phyloP scores from a whole-genome alignment of 2,888 invertebrate genomes.

The Cephus pulcher region DNA sequence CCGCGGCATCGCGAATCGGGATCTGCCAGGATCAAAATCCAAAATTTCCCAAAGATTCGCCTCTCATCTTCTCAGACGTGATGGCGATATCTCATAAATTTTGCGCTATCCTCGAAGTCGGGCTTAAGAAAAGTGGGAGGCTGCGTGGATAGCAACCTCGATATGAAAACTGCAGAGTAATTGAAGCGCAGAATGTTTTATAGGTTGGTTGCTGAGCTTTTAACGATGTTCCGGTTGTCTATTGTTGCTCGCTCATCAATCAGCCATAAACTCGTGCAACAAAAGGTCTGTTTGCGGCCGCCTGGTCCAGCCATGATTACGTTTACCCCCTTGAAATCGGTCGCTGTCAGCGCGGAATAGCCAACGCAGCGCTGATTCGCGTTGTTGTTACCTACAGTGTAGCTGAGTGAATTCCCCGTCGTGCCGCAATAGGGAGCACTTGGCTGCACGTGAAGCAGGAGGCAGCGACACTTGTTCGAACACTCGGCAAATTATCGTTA shows the following conservation, averaged over 20 bases:
- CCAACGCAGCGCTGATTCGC: neutral
- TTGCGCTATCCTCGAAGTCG: neutral
- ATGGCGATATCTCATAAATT: neutral
- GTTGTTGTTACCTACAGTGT: neutral
- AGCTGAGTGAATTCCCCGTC: neutral
- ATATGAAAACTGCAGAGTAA: conserved; percentile 12
- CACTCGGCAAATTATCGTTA: neutral
- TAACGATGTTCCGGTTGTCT: conserved; percentile 26
- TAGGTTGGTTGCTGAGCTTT: conserved; percentile 19
- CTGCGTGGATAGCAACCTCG: neutral
- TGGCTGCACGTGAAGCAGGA: neutral
- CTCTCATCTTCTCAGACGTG: neutral
- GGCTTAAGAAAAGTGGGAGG: neutral
- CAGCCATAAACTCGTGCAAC: conserved; percentile 27
- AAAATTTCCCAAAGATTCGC: neutral
- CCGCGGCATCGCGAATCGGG: neutral
- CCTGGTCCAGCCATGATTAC: conserved; percentile 21
- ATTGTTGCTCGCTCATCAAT: conserved; percentile 28
- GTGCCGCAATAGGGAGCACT: neutral
- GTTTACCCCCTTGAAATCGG: conserved; percentile 13
- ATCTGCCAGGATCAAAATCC: neutral
- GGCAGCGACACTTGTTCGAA: neutral
- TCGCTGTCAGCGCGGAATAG: neutral
- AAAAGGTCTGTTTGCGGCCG: conserved; percentile 20
- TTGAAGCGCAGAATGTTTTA: conserved; percentile 20